phyloP scores from a whole-genome alignment of 2,888 invertebrate species.

The Cheilosia variabilis region DNA sequence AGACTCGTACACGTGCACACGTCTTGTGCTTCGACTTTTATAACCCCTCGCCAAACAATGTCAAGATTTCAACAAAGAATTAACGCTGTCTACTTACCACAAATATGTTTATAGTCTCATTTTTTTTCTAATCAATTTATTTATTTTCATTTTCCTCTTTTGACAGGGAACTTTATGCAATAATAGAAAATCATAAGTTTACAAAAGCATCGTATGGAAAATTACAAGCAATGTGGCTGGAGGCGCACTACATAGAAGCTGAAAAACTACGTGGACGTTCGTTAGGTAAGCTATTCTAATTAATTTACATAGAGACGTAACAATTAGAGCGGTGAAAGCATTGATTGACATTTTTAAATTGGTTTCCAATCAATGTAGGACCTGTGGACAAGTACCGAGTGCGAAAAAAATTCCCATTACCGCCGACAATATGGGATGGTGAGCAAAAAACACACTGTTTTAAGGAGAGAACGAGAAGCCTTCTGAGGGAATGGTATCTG shows the following conservation, averaged over 20 bases:
- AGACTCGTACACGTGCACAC: slow-evolving; percentile 51
- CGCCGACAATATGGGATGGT: slow-evolving; percentile 97
- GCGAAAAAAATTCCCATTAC: slow-evolving; percentile 96
- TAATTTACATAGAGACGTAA: slow-evolving; percentile 7
- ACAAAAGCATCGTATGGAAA: slow-evolving; percentile 95
- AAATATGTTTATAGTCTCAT: slow-evolving; percentile 43
- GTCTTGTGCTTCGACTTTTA: slow-evolving; percentile 26
- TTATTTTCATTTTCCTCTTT: slow-evolving; percentile 13
- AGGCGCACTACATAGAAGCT: slow-evolving; percentile 96
- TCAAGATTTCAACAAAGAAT: slow-evolving; percentile 30
- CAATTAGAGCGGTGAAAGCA: not conserved
- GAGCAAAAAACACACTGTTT: slow-evolving; percentile 98
- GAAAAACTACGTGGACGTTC: slow-evolving; percentile 95
- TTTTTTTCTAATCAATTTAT: slow-evolving; percentile 36
- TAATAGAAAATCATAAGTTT: slow-evolving; percentile 95
- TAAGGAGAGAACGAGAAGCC: slow-evolving; percentile 96
- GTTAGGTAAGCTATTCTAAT: slow-evolving; percentile 84
- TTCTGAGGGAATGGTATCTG: slow-evolving; percentile 98
- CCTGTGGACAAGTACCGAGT: slow-evolving; percentile 97
- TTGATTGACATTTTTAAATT: slow-evolving; percentile 21
- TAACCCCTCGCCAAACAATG: slow-evolving; percentile 22
- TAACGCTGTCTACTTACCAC: slow-evolving; percentile 29
- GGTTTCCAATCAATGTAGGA: slow-evolving; percentile 81
- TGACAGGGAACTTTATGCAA: slow-evolving; percentile 91
- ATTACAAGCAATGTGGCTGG: slow-evolving; percentile 95